Base-by-base conservation (phyloP, 2,888 invertebrate species). In the Melinopterus prodromus region DNA sequence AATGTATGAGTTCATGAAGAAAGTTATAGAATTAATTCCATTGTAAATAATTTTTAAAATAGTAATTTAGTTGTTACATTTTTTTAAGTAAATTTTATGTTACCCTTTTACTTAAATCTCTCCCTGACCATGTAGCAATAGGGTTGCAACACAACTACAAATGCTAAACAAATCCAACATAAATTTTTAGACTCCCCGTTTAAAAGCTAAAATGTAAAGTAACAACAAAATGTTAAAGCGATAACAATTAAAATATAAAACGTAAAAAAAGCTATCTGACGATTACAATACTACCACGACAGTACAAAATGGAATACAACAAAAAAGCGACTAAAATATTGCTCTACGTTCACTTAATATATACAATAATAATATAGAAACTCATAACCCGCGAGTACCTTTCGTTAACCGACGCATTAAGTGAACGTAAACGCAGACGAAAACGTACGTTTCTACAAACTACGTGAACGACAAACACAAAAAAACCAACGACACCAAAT, bases 401-500 rank as follows among this genome's bases (percentile, higher is more conserved):
- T 53, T n/a, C n/a, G n/a, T n/a, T 9, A 53, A 53, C 53, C 7
- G 5, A 53, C 53, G 5, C 53, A 53, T 9, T 9, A 4, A 1
- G 9, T 12, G 53, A 53, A 9, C 12, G 12, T 9, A 6, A 74
- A 36, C 7, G 0, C 3, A 74, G 35, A 74, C 6, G 35, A 74
- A 9, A 74, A 12, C 37, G 14, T 35, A 74, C 36, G n/a, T 14
- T 71, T 16, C 26, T 71, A 71, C 15, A n/a, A 71, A n/a, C 71
- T 71, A 71, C 15, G 14, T 26, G 14, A 71, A 71, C 71, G 71
- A 71, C 2, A 71, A 71, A 71, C 26, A 26, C 35, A 74, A 35
- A 74, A 36, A 72, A 35, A 72, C 36, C 36, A 26, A 72, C 26
- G 36, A 15, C 71, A 16, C 71, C 26, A 71, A 71, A 71, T 16